phyloP scores from a whole-genome alignment of 2,797 vertebrate species.

The Onychomys arenicola region DNA sequence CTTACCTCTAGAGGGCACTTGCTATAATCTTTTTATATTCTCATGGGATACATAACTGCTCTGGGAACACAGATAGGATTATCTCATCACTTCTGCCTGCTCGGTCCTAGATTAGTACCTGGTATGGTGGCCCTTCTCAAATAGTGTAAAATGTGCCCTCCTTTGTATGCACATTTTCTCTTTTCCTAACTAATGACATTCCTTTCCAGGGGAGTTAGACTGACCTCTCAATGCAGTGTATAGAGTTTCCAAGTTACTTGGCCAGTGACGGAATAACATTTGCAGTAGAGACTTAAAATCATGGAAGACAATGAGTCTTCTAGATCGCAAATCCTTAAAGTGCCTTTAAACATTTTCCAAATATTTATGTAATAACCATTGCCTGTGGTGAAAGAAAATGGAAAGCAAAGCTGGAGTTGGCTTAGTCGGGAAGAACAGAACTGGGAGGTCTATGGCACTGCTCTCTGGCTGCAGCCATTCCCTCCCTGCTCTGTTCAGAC shows the following conservation, averaged over 20 bases:
- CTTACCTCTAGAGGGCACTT: neutral
- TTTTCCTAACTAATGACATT: neutral
- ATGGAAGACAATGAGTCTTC: neutral
- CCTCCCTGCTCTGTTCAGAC: accelerated
- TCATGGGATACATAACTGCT: neutral
- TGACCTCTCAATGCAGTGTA: neutral
- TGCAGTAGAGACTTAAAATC: slow-evolving; percentile 15
- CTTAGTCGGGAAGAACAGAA: neutral
- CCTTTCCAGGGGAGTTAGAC: neutral
- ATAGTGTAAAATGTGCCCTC: neutral
- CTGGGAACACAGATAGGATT: neutral
- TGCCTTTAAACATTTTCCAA: neutral
- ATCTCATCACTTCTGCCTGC: neutral
- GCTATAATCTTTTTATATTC: neutral
- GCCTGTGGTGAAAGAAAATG: neutral
- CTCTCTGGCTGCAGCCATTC: neutral
- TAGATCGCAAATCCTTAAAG: neutral
- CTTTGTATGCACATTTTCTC: neutral
- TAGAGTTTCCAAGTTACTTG: neutral
- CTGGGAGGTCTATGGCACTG: neutral
- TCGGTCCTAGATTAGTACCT: neutral
- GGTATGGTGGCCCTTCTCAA: neutral
- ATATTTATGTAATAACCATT: neutral
- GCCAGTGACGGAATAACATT: neutral
- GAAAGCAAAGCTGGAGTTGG: neutral